These are phyloP conservation scores for Pantherophis vulpinus DNA, from an alignment of 2,797 vertebrate genomes.

Conservation along the genomic window DNA sequence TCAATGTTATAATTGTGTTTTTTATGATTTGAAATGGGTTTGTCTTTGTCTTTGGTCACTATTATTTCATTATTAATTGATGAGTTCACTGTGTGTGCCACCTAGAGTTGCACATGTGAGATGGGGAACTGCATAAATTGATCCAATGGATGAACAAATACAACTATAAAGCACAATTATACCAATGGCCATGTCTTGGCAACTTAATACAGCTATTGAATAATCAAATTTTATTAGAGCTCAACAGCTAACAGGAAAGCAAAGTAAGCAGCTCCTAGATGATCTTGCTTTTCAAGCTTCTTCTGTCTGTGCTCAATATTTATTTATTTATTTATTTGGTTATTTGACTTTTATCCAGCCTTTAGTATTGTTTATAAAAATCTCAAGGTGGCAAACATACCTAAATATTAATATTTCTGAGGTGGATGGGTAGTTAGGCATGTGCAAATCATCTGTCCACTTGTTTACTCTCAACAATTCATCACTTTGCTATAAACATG, in stretches of 20 bases:
- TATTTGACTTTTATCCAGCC: not conserved
- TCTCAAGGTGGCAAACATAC: not conserved
- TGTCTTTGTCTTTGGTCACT: not conserved
- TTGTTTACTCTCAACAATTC: not conserved
- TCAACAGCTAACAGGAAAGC: not conserved
- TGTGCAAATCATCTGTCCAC: not conserved
- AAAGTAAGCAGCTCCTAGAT: not conserved
- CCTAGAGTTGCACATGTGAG: not conserved
- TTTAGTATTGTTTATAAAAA: not conserved
- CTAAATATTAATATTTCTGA: not conserved
- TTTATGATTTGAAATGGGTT: not conserved
- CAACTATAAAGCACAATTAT: not conserved
- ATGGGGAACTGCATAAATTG: not conserved
- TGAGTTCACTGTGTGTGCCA: not conserved
- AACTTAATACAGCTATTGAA: not conserved
- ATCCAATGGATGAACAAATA: not conserved
- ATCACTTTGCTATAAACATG: not conserved
- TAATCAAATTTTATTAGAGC: not conserved
- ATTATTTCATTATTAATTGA: not conserved
- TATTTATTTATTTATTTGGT: not conserved
- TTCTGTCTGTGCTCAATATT: not conserved
- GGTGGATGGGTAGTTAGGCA: not conserved
- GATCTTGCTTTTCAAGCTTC: not conserved
- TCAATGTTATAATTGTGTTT: not conserved
- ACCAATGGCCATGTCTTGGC: not conserved